phyloP scores from a whole-genome alignment of 2,888 invertebrate species.

The Athrips mouffetella region DNA sequence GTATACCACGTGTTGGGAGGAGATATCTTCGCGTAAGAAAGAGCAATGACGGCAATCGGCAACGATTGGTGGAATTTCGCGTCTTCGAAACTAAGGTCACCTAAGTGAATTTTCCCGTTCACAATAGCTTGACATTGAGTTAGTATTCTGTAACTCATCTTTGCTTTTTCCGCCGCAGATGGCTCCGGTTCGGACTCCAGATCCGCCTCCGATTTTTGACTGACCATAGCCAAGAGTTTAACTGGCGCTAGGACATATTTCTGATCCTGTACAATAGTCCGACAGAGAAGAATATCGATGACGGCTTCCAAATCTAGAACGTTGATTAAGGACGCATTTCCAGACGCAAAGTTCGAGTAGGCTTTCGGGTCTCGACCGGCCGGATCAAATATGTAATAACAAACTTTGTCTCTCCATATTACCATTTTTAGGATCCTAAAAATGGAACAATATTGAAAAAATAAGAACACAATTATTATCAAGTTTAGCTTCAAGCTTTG shows the following conservation, averaged over 20 bases:
- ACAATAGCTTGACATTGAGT: constrained; percentile 77
- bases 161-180: constrained; percentile 66
- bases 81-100: constrained; percentile 78
- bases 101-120: constrained; percentile 77
- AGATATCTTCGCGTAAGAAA: constrained; percentile 82
- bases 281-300: constrained; percentile 69
- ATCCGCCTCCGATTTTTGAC: constrained; percentile 60
- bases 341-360: constrained; percentile 65
- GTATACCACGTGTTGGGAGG: constrained; percentile 79
- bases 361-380: constrained; percentile 75
- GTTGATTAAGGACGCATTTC: constrained; percentile 77
- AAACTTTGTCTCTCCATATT: constrained; percentile 79
- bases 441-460: background rate
- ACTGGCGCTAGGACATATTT: constrained; percentile 70
- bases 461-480: background rate
- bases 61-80: constrained; percentile 79
- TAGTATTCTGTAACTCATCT: constrained; percentile 76
- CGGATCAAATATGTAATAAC: constrained; percentile 82
- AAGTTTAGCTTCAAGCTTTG: background rate
- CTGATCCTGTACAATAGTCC: constrained; percentile 67
- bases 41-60: constrained; percentile 76
- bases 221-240: constrained; percentile 65
- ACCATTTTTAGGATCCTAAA: constrained; percentile 66
- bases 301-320: constrained; percentile 73
- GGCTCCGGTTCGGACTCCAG: constrained; percentile 70